Evolutionary conservation across 2,113 vertebrate species (phyloP).

Genomic region (Oncorhynchus gorbuscha): DNA sequence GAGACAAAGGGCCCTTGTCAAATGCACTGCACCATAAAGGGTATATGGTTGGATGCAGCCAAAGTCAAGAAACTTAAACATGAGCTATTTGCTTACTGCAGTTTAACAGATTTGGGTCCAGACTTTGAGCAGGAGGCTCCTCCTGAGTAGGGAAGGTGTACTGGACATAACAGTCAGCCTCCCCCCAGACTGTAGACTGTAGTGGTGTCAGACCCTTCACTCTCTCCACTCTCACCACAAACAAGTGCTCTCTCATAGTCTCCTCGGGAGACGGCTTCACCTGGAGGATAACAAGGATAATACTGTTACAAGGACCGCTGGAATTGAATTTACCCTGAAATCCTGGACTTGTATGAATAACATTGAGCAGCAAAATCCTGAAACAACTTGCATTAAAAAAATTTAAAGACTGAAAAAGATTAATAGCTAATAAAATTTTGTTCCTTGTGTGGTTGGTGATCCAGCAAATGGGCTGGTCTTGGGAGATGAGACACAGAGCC

Average conservation of each 20-base stretch:
- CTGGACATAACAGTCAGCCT: constrained; percentile 93
- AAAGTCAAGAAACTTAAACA: background rate
- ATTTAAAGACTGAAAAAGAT: background rate
- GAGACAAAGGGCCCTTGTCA: background rate
- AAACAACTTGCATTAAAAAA: background rate
- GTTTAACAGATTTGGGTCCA: constrained; percentile 60
- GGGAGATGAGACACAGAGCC: constrained; percentile 27
- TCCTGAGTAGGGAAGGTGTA: constrained; percentile 87
- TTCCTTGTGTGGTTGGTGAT: constrained; percentile 62
- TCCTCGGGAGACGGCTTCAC: constrained; percentile 40
- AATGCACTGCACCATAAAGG: background rate
- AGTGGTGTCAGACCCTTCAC: constrained; percentile 84
- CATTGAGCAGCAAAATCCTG: background rate
- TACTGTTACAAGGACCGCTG: background rate
- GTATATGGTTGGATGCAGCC: background rate
- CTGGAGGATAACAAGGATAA: constrained; percentile 47
- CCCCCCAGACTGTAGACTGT: constrained; percentile 94
- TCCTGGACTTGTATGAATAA: background rate
- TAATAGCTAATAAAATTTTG: constrained; percentile 54
- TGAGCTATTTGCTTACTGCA: constrained; percentile 66
- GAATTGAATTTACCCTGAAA: background rate
- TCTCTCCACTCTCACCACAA: constrained; percentile 82
- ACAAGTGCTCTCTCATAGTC: constrained; percentile 81
- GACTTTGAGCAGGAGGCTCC: constrained; percentile 30
- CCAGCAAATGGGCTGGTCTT: constrained; percentile 79